These are phyloP conservation scores for Drosophila bifasciata DNA, from an alignment of 1,140 invertebrate genomes.

Conservation along the genomic window DNA sequence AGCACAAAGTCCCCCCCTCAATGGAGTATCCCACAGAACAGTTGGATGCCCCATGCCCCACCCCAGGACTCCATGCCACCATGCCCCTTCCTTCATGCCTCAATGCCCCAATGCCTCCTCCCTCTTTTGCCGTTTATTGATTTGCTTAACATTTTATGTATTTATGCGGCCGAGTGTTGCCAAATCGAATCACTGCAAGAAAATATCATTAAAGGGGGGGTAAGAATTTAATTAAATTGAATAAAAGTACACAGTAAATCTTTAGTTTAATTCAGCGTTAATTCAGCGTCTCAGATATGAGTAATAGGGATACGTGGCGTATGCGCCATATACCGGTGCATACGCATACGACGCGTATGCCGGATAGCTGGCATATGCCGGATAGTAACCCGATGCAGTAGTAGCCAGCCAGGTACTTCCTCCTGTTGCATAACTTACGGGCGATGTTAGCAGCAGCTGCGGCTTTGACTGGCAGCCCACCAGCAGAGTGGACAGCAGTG, in stretches of 20 bases:
- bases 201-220: constrained; percentile 36
- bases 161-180: constrained; percentile 38
- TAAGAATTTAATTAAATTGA: constrained; percentile 19
- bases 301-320: constrained; percentile 74
- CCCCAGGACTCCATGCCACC: too few relatives aligned
- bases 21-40: constrained; percentile 41
- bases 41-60: constrained; percentile 22
- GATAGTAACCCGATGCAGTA: constrained; percentile 35
- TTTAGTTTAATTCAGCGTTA: background rate
- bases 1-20: too few relatives aligned
- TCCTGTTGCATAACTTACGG: constrained; percentile 62
- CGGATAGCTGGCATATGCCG: constrained; percentile 64
- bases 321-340: constrained; percentile 64
- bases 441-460: constrained; percentile 60
- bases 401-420: constrained; percentile 45
- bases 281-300: constrained; percentile 69
- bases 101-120: background rate
- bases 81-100: too few relatives aligned
- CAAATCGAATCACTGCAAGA: constrained; percentile 56
- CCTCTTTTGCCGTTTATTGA: constrained; percentile 72
- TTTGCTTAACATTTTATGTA: constrained; percentile 66
- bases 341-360: constrained; percentile 73
- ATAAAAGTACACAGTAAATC: too few relatives aligned
- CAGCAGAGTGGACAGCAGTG: constrained; percentile 43
- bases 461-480: constrained; percentile 42